A percentile compares a stretch with the other conserved stretches of the same genome.
Conservation (phyloP, 2,888 invertebrate species). For the Drosophila maculinotata region DNA sequence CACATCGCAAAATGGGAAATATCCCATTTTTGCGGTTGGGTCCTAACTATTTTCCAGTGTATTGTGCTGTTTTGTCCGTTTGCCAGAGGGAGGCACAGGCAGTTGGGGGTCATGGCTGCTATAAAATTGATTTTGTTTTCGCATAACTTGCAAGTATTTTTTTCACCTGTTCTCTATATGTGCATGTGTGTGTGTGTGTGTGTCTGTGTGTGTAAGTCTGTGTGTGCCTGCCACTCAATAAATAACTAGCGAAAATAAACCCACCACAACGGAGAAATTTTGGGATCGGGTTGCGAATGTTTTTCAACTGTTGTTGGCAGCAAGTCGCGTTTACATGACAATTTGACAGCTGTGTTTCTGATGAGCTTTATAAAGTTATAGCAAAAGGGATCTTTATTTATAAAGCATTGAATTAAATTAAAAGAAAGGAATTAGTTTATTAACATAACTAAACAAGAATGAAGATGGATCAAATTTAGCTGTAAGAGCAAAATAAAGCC, state of each 20-base stretch:
- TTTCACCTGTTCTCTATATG: constrained; percentile 28
- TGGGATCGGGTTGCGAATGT: constrained; percentile 13
- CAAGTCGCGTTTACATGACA: constrained; percentile 64
- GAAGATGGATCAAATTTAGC: no score
- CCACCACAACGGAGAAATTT: constrained; percentile 29
- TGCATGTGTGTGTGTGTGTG: background rate
- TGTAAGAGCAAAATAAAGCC: no score
- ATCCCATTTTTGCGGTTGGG: constrained; percentile 29
- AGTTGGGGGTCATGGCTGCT: constrained; percentile 33
- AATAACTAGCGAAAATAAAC: constrained; percentile 69
- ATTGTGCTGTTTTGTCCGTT: constrained; percentile 29
- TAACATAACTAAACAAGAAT: background rate
- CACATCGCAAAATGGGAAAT: constrained; percentile 16
- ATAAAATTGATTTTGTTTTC: constrained; percentile 76
- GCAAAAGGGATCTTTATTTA: constrained; percentile 26
- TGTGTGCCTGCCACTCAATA: constrained; percentile 61
- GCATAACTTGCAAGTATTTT: constrained; percentile 60
- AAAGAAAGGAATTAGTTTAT: background rate
- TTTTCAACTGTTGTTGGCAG: constrained; percentile 44
- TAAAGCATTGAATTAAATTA: background rate
- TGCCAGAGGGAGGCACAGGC: background rate
- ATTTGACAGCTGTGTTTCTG: constrained; percentile 60
- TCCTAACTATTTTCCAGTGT: constrained; percentile 47
- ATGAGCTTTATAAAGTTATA: constrained; percentile 12
- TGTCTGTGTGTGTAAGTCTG: constrained; percentile 16